phyloP scores from a whole-genome alignment of 2,888 invertebrate species.

The Nebria brevicollis region DNA sequence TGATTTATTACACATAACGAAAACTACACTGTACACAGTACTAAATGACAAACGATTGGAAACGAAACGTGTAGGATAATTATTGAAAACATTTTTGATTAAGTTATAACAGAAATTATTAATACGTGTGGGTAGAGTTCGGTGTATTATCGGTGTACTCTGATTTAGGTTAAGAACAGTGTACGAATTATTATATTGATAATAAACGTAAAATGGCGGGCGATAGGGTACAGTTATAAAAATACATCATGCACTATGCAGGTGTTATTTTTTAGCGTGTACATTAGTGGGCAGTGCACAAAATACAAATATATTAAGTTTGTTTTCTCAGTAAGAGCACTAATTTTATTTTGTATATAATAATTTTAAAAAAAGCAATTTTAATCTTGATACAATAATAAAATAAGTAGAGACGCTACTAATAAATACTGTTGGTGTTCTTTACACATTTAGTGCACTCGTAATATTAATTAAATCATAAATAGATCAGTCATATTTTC shows the following conservation, averaged over 20 bases:
- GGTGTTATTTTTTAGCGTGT: too few relatives aligned
- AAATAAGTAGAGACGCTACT: too few relatives aligned
- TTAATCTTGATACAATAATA: too few relatives aligned
- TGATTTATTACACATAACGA: not conserved
- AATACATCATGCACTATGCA: not conserved
- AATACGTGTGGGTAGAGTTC: conserved; percentile 37
- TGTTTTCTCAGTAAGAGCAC: too few relatives aligned
- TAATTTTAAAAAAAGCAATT: too few relatives aligned
- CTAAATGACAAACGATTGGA: not conserved
- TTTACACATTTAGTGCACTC: too few relatives aligned
- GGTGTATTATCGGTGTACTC: conserved; percentile 38
- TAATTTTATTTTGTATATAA: too few relatives aligned
- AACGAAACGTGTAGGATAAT: not conserved
- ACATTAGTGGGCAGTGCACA: too few relatives aligned
- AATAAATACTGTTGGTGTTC: too few relatives aligned
- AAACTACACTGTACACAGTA: not conserved
- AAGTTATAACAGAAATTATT: conserved; percentile 15
- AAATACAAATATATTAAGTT: too few relatives aligned
- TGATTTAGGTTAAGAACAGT: conserved; percentile 35
- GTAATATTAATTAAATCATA: too few relatives aligned
- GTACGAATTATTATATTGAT: conserved; percentile 1
- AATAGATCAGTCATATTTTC: too few relatives aligned
- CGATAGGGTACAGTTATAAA: not conserved
- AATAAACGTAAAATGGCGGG: not conserved
- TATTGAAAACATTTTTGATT: not conserved